A percentile compares a stretch with the other conserved stretches of the same genome.
Conservation (phyloP, 2,888 invertebrate genomes). For the Carpatolechia fugitivella region DNA sequence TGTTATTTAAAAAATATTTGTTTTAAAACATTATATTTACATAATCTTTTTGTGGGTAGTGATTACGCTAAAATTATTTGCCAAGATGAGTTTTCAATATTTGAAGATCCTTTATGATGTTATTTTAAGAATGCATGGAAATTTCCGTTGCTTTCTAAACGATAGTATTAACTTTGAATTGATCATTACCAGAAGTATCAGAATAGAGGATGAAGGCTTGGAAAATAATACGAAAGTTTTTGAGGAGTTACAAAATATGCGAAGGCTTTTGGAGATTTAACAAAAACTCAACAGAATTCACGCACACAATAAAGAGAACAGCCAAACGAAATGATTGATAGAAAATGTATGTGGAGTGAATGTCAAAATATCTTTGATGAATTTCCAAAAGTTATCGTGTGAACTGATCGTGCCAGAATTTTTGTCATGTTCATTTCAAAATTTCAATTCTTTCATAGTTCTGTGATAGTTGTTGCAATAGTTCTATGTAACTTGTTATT, state of each 20-base stretch:
- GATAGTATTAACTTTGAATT: background rate
- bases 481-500: too few relatives aligned
- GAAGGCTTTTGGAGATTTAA: background rate
- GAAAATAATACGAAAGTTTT: background rate
- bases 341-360: too few relatives aligned
- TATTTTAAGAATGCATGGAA: background rate
- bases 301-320: background rate
- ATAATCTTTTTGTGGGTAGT: too few relatives aligned
- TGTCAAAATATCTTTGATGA: too few relatives aligned
- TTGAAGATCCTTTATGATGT: background rate
- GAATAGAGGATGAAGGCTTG: too few relatives aligned
- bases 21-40: too few relatives aligned
- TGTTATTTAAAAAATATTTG: too few relatives aligned
- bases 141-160: background rate
- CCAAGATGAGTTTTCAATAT: background rate
- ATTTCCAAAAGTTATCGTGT: too few relatives aligned
- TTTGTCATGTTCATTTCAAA: too few relatives aligned
- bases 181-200: background rate
- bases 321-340: too few relatives aligned
- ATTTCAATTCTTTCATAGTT: background rate
- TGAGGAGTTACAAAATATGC: background rate
- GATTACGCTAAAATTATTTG: too few relatives aligned
- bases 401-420: too few relatives aligned
- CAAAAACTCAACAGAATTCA: background rate
- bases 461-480: background rate